These are phyloP conservation scores for Silurus aristotelis DNA, from an alignment of 2,797 vertebrate genomes.

Conservation along the genomic window DNA sequence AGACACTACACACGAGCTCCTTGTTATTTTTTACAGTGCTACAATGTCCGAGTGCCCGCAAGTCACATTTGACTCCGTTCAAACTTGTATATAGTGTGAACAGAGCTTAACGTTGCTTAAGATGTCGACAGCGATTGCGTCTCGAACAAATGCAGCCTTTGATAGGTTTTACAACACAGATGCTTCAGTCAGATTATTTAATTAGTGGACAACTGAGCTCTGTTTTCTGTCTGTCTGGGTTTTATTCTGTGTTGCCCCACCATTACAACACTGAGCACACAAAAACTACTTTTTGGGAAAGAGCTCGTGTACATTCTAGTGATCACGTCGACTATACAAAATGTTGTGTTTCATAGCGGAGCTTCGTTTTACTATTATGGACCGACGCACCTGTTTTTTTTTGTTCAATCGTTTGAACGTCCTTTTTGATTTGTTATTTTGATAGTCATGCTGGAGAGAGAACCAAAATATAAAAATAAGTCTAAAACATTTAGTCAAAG, in stretches of 20 bases:
- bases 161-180: neutral
- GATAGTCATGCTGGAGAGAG: too few species aligned
- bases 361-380: neutral
- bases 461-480: too few species aligned
- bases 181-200: neutral
- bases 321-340: too few species aligned
- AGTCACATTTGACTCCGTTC: too few species aligned
- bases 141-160: neutral
- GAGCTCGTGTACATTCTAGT: too few species aligned
- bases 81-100: too few species aligned
- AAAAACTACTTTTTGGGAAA: neutral
- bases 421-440: neutral
- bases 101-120: too few species aligned
- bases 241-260: too few species aligned
- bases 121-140: neutral
- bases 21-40: too few species aligned
- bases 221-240: too few species aligned
- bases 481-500: too few species aligned
- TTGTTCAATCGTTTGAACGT: neutral
- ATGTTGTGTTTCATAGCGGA: neutral
- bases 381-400: neutral
- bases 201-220: neutral
- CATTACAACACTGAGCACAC: neutral
- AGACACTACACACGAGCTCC: neutral
- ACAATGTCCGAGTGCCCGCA: too few species aligned